Evolutionary conservation across 2,888 invertebrate genomes (phyloP), one percentile per base, ranked within the genome.

Genomic region (Tridacna crocea): DNA sequence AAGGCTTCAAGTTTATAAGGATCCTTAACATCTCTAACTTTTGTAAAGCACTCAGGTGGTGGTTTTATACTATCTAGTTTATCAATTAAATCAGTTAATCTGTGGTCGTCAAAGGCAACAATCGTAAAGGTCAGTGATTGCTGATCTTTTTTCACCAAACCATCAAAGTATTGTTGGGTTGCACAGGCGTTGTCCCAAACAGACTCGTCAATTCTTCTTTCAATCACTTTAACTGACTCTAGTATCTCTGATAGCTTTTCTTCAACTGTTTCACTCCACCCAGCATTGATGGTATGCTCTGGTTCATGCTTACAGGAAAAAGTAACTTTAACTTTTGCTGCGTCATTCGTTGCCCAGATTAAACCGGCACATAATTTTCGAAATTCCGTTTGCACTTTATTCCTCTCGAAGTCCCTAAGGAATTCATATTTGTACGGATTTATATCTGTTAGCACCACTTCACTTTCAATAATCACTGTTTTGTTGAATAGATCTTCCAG

Each of bases 51-150:
- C 27, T 79, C 68, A 46, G 68, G 75, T 47, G 84, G 80, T 26
- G 76, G 75, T 72, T 79, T 68, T 11, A 84, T 47, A 26, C 48
- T 24, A 46, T 84, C 75, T 55, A 84, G 24, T 24, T n/a, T 60
- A 15, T 60, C 55, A 24, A 68, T 26, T 22, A 79, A 47, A 12
- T 24, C 26, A 13, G n/a, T 27, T n/a, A 80, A 46, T 4, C 48
- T 66, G 22, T 48, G 60, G 26, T 68, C 55, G 4, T 80, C 70
- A 58, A 55, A 47, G 48, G 65, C 26, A 12, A 80, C 80, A 73
- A 73, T 60, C 3, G 68, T n/a, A 19, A 66, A 26, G 12, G 73
- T 13, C 19, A 13, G 68, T 8, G 66, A 12, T 13, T 55, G n/a
- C 19, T 46, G 12, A 12, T 73, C 48, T 22, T 75, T 60, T 22